Evolutionary conservation across 2,797 vertebrate species (phyloP), one percentile per base, ranked within the genome.

Genomic region (Anniella stebbinsi): DNA sequence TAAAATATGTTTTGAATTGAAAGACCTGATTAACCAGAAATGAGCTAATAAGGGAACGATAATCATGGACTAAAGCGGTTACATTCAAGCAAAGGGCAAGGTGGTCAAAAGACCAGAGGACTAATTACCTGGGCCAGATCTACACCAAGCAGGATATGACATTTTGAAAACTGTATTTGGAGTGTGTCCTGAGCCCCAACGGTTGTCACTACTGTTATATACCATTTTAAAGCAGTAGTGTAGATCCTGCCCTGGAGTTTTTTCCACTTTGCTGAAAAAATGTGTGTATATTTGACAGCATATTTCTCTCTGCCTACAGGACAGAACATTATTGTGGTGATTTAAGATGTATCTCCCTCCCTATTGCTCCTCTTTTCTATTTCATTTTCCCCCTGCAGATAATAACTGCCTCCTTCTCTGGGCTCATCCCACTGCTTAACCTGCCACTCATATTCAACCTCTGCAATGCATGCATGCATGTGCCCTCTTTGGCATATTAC

Each of bases 11-110:
- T 54, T 84, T 75, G n/a, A 81, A 23, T 7, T n/a, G 17, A 82
- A 33, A 86, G 63, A 54, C 12, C 33, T 66, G n/a, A 76, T 82
- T 67, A 75, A 75, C 45, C 36, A 87, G 78, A 87, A 81, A 33
- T 13, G 51, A 51, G 2, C 51, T 87, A n/a, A 67, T 54, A 54
- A 80, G 81, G 30, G 28, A 67, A 48, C 25, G 10, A 30, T 33
- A 11, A 76, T 51, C 25, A 10, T 15, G 25, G 45, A 75, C 38
- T 76, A 45, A 73, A 76, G 21, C 33, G 45, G 54, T 45, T 80
- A 45, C 23, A 85, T 36, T 54, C 28, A 57, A 48, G 51, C 76
- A 48, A 60, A 70, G 41, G 76, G 6, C 80, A 89, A 1, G 23
- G 33, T 51, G 75, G 41, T 70, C 67, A 45, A 51, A 87, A 87